A percentile compares a stretch with the other conserved stretches of the same genome.
Evolutionary conservation across 2,888 invertebrate genomes (phyloP).

Genomic region (Orchesellides sinensis): DNA sequence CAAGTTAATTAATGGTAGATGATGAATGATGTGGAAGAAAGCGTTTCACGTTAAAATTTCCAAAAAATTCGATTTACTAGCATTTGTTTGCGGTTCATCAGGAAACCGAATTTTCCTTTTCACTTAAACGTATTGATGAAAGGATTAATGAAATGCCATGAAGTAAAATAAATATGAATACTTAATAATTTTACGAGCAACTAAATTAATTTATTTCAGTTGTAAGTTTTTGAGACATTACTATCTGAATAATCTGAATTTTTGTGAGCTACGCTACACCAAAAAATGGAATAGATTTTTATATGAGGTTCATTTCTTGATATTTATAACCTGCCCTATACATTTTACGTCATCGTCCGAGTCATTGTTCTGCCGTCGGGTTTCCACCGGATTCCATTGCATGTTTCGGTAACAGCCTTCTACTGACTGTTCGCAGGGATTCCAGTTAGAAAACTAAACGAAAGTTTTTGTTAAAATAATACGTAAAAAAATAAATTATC

Average conservation of each 20-base stretch:
- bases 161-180: too few species aligned
- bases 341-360: slow-evolving; percentile 8
- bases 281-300: slow-evolving; percentile 18
- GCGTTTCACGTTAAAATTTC: too few species aligned
- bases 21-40: too few species aligned
- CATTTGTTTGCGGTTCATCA: too few species aligned
- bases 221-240: slow-evolving; percentile 5
- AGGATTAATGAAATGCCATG: too few species aligned
- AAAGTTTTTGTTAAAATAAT: slow-evolving; percentile 44
- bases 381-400: slow-evolving; percentile 24
- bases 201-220: neutral
- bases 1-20: too few species aligned
- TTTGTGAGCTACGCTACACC: slow-evolving; percentile 1
- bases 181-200: neutral
- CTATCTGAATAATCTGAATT: neutral
- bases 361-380: slow-evolving; percentile 19
- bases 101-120: too few species aligned
- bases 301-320: slow-evolving; percentile 14
- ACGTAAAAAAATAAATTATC: slow-evolving; percentile 38
- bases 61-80: too few species aligned
- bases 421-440: slow-evolving; percentile 35
- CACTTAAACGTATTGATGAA: too few species aligned
- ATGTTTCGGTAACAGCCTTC: slow-evolving; percentile 25
- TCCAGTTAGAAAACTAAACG: slow-evolving; percentile 60
- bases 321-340: slow-evolving; percentile 1